Evolutionary conservation across 2,797 vertebrate species (phyloP).

Genomic region (Clarias fuscus): DNA sequence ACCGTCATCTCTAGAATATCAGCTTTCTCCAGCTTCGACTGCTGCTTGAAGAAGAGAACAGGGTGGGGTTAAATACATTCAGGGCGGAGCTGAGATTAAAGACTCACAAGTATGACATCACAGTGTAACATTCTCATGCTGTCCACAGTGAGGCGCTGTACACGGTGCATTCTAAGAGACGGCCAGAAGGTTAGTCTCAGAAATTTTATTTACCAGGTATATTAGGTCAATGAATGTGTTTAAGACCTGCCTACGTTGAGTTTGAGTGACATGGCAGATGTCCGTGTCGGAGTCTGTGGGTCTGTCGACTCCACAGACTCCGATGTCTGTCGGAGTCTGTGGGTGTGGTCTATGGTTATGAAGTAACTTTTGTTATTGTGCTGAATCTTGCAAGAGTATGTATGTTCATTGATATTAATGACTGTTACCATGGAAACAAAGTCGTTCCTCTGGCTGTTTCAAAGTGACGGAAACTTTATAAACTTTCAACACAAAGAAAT

Average conservation of each 20-base stretch:
- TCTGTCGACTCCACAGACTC: no score
- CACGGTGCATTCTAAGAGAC: not conserved
- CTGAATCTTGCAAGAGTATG: not conserved
- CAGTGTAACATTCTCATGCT: not conserved
- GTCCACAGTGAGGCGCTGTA: not conserved
- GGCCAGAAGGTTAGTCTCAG: not conserved
- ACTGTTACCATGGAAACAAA: not conserved
- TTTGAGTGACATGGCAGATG: not conserved
- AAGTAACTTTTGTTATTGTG: not conserved
- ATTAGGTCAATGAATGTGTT: not conserved
- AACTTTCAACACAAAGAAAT: not conserved
- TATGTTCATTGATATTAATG: not conserved
- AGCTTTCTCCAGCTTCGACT: conserved; percentile 89
- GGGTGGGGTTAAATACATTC: not conserved
- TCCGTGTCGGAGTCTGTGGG: not conserved
- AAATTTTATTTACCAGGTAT: not conserved
- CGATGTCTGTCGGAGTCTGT: not conserved
- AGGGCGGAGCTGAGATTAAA: not conserved
- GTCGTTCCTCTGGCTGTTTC: not conserved
- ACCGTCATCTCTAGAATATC: conserved; percentile 93
- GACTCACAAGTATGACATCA: conserved; percentile 9
- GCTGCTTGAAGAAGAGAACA: conserved; percentile 71
- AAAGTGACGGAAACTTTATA: not conserved
- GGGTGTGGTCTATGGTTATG: not conserved
- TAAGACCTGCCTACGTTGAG: not conserved